phyloP scores from a whole-genome alignment of 2,888 invertebrate genomes.

The Brassicogethes aeneus region DNA sequence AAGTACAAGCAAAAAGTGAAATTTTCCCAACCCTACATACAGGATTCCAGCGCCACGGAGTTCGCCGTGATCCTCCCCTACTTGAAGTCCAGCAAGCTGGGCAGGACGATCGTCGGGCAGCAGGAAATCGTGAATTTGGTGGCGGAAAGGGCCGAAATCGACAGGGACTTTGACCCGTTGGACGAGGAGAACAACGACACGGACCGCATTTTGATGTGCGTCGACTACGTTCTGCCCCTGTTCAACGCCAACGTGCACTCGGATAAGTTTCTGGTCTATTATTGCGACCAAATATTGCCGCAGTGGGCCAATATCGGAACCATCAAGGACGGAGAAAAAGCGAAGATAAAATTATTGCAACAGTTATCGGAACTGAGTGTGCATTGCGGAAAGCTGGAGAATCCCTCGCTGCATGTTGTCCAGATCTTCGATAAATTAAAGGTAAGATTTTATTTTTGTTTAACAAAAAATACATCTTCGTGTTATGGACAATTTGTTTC shows the following conservation, averaged over 20 bases:
- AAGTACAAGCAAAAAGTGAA: too few relatives aligned
- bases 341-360: constrained; percentile 72
- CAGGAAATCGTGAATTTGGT: constrained; percentile 81
- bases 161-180: constrained; percentile 49
- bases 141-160: constrained; percentile 77
- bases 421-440: constrained; percentile 69
- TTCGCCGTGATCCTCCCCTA: constrained; percentile 84
- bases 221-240: constrained; percentile 75
- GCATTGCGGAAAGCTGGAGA: constrained; percentile 67
- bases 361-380: constrained; percentile 79
- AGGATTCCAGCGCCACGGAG: constrained; percentile 88
- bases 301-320: constrained; percentile 59
- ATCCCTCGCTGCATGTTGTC: constrained; percentile 63
- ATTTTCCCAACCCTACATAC: too few relatives aligned
- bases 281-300: constrained; percentile 76
- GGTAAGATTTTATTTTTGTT: too few relatives aligned
- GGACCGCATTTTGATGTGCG: constrained; percentile 75
- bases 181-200: constrained; percentile 57
- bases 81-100: constrained; percentile 70
- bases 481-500: too few relatives aligned
- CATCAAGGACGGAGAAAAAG: constrained; percentile 49
- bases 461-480: too few relatives aligned
- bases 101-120: constrained; percentile 75
- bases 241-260: constrained; percentile 87
- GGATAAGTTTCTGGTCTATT: constrained; percentile 72